Conservation (phyloP, 2,113 vertebrate genomes). For the Ancistrus triradiatus region DNA sequence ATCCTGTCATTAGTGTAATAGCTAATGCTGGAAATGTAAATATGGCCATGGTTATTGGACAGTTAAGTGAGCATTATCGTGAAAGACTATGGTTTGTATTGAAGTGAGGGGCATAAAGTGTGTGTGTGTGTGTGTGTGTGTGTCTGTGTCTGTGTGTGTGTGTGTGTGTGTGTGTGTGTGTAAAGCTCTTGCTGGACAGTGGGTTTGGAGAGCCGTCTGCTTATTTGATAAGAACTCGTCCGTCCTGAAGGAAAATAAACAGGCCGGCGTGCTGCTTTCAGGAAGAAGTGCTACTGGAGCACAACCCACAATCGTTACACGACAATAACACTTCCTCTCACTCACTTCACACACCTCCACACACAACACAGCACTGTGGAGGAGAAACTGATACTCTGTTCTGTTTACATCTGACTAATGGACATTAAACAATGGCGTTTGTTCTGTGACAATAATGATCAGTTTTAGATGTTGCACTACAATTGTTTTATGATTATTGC, state of each 20-base stretch:
- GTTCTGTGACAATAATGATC: background rate
- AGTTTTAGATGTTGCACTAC: too few relatives aligned
- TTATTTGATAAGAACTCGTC: slow-evolving; percentile 79
- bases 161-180: slow-evolving; percentile 18
- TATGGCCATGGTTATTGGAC: too few relatives aligned
- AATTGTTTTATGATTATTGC: too few relatives aligned
- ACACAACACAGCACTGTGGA: too few relatives aligned
- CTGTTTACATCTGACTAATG: background rate
- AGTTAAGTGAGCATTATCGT: slow-evolving; percentile 7
- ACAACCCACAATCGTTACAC: slow-evolving; percentile 76
- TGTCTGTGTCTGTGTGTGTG: slow-evolving; percentile 20
- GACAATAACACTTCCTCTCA: slow-evolving; percentile 43
- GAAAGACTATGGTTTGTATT: slow-evolving; percentile 11
- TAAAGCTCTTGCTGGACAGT: slow-evolving; percentile 56
- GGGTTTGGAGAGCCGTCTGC: slow-evolving; percentile 58
- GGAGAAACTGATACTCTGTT: background rate
- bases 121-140: slow-evolving; percentile 11
- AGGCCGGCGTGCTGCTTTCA: slow-evolving; percentile 59
- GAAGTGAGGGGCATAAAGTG: background rate
- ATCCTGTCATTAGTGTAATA: too few relatives aligned
- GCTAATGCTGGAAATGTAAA: too few relatives aligned
- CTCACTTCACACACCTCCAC: slow-evolving; percentile 25
- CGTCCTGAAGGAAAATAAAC: slow-evolving; percentile 74
- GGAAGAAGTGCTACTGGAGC: slow-evolving; percentile 72
- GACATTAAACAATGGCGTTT: slow-evolving; percentile 4